Evolutionary conservation across 2,797 vertebrate genomes (phyloP), one percentile per base, ranked within the genome.

Genomic region (Thunnus albacares): DNA sequence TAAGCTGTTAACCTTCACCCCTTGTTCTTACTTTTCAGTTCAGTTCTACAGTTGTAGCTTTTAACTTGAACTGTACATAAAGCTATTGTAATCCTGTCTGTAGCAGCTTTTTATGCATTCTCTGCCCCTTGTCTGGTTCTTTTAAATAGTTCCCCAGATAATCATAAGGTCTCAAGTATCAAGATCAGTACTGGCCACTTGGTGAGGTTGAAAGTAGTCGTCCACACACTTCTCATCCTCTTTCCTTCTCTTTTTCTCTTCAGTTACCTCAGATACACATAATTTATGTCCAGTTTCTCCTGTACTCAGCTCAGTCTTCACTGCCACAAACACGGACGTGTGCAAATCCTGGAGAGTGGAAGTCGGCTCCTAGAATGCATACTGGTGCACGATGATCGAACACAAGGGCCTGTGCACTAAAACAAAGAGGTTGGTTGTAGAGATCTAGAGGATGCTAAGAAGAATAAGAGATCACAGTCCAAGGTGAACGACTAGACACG

Each of bases 111-210:
- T 76, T 75, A 12, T 60, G 17, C 73, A 26, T 79, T 43, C 51
- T 60, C 66, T 51, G 57, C 28, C 65, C 49, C 43, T 66, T 12
- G 77, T 77, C 83, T 83, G 79, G 75, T 64, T 67, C 57, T 51
- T 60, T 80, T 53, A 81, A 79, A 84, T 59, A 26, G 45, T 57
- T 82, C 81, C 79, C 76, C 76, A 76, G 82, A 79, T 77, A 76
- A 75, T 87, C 20, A 66, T 26, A 35, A 71, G 28, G 17, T 81
- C 74, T 85, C 7, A 0, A 61, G 51, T 69, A 62, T 80, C 62
- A 47, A 56, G 57, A 73, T 73, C 53, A 64, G n/a, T 26, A 2
- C 22, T 30, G 9, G 56, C 55, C 47, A 63, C 47, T 26, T 5
- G 30, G 56, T 22, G 22, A 22, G 30, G 30, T 45, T 74, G n/a